These are phyloP conservation scores for Siniperca obscura DNA, from an alignment of 2,797 vertebrate species.

Conservation along the genomic window DNA sequence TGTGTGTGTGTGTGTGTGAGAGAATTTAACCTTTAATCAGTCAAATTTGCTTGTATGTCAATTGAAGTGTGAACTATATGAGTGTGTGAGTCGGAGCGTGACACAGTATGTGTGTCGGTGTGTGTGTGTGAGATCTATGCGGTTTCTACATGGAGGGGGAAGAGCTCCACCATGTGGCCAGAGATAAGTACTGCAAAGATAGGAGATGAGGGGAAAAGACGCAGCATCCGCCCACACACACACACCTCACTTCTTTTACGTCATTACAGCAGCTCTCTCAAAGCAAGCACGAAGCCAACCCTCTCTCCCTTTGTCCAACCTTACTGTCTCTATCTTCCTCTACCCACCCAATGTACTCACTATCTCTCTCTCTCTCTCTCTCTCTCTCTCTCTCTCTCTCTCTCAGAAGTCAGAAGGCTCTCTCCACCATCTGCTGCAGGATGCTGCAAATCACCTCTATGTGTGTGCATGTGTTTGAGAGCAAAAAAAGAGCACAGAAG, in stretches of 20 bases:
- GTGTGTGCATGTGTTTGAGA: conserved; percentile 28
- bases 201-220: conserved; percentile 23
- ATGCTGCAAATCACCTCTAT: conserved; percentile 51
- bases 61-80: neutral
- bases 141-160: conserved; percentile 24
- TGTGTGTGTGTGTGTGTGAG: conserved; percentile 7
- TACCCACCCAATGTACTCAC: neutral
- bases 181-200: conserved; percentile 6
- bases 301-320: conserved; percentile 12
- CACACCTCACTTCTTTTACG: conserved; percentile 47
- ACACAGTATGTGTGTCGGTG: neutral
- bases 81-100: neutral
- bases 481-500: conserved; percentile 30
- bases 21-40: conserved; percentile 41
- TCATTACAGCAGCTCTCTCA: conserved; percentile 55
- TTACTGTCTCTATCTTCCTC: conserved; percentile 13
- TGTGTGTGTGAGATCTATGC: conserved; percentile 44
- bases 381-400: neutral
- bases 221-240: conserved; percentile 34
- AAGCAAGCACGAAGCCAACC: conserved; percentile 39
- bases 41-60: neutral
- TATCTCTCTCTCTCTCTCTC: neutral
- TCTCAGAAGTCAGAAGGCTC: conserved; percentile 52
- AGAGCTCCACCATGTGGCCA: conserved; percentile 61
- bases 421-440: conserved; percentile 66